phyloP scores from a whole-genome alignment of 2,888 invertebrate genomes.

The Drosophila incognita region DNA sequence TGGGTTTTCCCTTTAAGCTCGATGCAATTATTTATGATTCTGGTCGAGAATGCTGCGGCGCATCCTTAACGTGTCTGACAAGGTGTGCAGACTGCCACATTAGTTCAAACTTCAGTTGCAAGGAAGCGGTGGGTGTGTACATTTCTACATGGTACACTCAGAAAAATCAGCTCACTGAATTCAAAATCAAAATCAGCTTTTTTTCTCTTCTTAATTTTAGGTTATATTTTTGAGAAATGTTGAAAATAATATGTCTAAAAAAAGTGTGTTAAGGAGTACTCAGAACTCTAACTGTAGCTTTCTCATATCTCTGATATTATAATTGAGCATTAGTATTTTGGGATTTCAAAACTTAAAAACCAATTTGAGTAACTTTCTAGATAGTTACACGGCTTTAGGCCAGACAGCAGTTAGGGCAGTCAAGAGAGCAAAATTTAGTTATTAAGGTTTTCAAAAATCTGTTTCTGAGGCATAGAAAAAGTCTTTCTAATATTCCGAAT shows the following conservation, averaged over 20 bases:
- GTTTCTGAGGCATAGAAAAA: not conserved
- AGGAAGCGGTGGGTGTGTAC: not conserved
- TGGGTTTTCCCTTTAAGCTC: constrained; percentile 6
- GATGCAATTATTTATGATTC: constrained; percentile 60
- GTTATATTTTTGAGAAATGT: fast-evolving
- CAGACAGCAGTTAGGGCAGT: not conserved
- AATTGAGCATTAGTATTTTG: not conserved
- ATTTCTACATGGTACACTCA: not conserved
- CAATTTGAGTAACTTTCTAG: too few relatives aligned
- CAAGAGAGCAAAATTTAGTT: too few relatives aligned
- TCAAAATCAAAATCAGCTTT: fast-evolving
- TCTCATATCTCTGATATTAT: not conserved
- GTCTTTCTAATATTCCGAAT: not conserved
- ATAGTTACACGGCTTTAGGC: too few relatives aligned
- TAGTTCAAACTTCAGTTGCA: constrained; percentile 29
- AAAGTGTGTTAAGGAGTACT: fast-evolving
- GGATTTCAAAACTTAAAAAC: not conserved
- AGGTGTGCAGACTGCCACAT: constrained; percentile 65
- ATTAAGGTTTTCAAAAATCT: too few relatives aligned
- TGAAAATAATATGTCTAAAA: not conserved
- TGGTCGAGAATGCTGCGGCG: not conserved
- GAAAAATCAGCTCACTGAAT: not conserved
- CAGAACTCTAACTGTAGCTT: not conserved
- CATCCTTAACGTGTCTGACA: constrained; percentile 51
- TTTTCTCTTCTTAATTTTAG: not conserved